Evolutionary conservation across 2,113 vertebrate species (phyloP), one percentile per base, ranked within the genome.

Genomic region (Anser brachyrhynchus): DNA sequence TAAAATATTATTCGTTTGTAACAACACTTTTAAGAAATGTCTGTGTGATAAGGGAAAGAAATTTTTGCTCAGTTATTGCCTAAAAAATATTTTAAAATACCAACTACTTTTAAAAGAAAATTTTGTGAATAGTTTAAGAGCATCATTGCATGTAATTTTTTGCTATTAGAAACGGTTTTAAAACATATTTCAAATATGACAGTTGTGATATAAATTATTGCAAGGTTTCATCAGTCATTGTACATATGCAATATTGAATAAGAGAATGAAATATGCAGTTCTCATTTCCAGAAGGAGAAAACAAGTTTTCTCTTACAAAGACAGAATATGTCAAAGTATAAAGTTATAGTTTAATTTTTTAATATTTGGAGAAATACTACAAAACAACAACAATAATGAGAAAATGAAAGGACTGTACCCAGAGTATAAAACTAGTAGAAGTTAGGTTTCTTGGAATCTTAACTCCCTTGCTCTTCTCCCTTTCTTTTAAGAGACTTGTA

Each of bases 371-470:
- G 83, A 96, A 87, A 88, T 93, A 93, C 87, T 86, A 95, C 86
- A 93, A 95, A 95, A 95, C 74, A 95, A 90, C 71, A 93, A 88
- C 92, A 95, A 22, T 73, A 89, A 97, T 95, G 95, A 96, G 89
- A 95, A 96, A 96, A 97, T 73, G 22, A 62, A 70, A 87, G 65
- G 72, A 46, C 37, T 83, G 82, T 29, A 90, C 76, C 82, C 75
- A 35, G 75, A 92, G 77, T 92, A 97, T 83, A 97, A 94, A 85
- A 94, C 35, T 54, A 84, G 91, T 31, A 81, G 67, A 80, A 90
- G 88, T 55, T 55, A 23, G 73, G 52, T 80, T 90, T 92, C 87
- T 57, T 78, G 71, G 89, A 71, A 76, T 39, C n/a, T 65, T 71
- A 70, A 46, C 69, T 69, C 57, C 49, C 54, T 89, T 82, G 75